Evolutionary conservation across 2,888 invertebrate genomes (phyloP).

Genomic region (Lasioglossum figueresi): DNA sequence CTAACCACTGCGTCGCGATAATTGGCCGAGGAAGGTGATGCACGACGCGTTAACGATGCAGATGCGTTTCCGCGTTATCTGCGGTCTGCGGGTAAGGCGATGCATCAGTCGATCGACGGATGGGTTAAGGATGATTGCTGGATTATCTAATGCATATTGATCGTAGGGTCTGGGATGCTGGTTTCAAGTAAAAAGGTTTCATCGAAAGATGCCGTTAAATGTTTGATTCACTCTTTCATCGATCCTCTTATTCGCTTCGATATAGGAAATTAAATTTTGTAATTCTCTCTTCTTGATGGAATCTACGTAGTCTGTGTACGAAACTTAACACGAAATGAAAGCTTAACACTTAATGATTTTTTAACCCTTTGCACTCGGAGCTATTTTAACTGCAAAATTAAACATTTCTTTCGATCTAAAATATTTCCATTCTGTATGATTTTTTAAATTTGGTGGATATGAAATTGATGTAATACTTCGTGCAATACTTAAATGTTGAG

Average conservation of each 20-base stretch:
- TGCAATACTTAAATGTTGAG: too few species aligned
- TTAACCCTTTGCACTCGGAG: too few species aligned
- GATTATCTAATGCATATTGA: neutral
- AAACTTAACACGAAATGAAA: too few species aligned
- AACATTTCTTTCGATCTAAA: too few species aligned
- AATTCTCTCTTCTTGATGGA: neutral
- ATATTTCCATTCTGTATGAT: too few species aligned
- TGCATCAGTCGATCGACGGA: neutral
- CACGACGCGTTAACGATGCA: conserved; percentile 40
- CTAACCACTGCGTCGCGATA: conserved; percentile 57
- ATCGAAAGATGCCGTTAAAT: neutral
- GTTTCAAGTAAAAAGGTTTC: neutral
- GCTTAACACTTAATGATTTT: too few species aligned
- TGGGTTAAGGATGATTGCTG: neutral
- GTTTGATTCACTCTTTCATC: neutral
- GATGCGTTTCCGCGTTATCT: conserved; percentile 18
- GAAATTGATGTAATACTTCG: too few species aligned
- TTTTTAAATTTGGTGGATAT: too few species aligned
- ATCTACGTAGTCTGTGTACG: neutral
- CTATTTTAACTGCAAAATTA: too few species aligned
- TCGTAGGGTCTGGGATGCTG: neutral
- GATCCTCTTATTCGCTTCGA: neutral
- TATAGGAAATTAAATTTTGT: neutral
- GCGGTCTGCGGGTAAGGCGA: neutral
- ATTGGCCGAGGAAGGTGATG: conserved; percentile 57